Base-by-base conservation (phyloP, 1,140 invertebrate genomes). In the Temnothorax curvispinosus region DNA sequence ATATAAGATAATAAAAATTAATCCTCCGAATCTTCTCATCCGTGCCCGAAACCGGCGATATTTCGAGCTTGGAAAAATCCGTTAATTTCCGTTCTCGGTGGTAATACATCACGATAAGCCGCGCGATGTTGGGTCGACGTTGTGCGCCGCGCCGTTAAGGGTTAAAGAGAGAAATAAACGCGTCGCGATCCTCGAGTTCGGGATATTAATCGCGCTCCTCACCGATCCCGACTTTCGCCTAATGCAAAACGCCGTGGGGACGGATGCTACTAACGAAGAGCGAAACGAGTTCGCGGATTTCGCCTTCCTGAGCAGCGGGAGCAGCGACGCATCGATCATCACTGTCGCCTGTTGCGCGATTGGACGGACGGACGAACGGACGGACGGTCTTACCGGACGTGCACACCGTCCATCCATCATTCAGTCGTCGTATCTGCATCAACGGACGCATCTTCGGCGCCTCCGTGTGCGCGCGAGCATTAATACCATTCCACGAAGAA, bases 271-370 rank as follows among this genome's bases (percentile, higher is more conserved):
- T 71, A 75, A 69, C 65, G 67, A 62, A 86, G 72, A 52, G 85
- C 85, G 86, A 93, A 94, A 94, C 92, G 88, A 91, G 92, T 92
- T 93, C 88, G 92, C 89, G 90, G 91, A 93, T 94, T 94, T 90
- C 60, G 90, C 91, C 90, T 92, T 92, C 90, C 89, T 90, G 90
- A 89, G 91, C 76, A 88, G 69, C 87, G 81, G 85, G 85, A 65
- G 85, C 89, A 87, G 89, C 84, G 64, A 67, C 91, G 91, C 94
- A 95, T 95, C 94, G 94, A 95, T 94, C 94, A 95, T 94, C 93
- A 92, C 90, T 92, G 91, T 94, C 92, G 93, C 93, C 92, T 94
- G 93, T 94, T 94, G 93, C 93, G 85, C 90, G 91, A 88, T 90
- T 88, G 89, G 77, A 88, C 77, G 64, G 41, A 89, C 80, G 74